Percentiles rank a stretch among this genome's conserved stretches.
Conservation (phyloP, 2,888 invertebrate species). For the Gymnocheta viridis region DNA sequence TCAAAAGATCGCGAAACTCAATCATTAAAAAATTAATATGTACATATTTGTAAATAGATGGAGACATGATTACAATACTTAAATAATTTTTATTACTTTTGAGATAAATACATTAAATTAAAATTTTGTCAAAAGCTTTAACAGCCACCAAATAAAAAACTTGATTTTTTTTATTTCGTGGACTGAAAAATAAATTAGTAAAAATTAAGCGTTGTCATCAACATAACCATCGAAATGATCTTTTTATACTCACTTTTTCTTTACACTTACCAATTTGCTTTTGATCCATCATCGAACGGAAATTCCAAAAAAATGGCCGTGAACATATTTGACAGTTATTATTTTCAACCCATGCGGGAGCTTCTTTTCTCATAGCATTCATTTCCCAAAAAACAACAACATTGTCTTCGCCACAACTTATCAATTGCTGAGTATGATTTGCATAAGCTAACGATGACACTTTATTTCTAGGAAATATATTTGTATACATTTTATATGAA, state of each 20-base stretch:
- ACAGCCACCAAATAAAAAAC: no score
- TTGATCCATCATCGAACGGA: conserved; percentile 99
- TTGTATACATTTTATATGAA: not conserved
- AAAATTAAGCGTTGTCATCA: no score
- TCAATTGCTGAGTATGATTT: conserved; percentile 88
- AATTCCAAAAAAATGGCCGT: conserved; percentile 99
- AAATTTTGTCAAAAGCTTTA: no score
- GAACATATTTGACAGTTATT: conserved; percentile 97
- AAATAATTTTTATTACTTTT: no score
- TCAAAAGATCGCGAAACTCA: no score
- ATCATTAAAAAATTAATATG: no score
- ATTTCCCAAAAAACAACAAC: conserved; percentile 97
- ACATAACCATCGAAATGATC: not conserved
- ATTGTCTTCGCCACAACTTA: conserved; percentile 96
- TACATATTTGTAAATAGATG: no score
- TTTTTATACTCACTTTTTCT: not conserved
- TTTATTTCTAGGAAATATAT: conserved; percentile 86
- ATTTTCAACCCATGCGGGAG: conserved; percentile 97
- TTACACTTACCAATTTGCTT: conserved; percentile 87
- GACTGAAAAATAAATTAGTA: no score
- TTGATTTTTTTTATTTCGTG: no score
- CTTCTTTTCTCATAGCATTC: conserved; percentile 93
- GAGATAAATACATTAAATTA: no score
- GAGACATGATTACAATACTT: no score
- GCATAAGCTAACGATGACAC: conserved; percentile 95